These are phyloP conservation scores for Temnothorax unifasciatus DNA, from an alignment of 2,888 invertebrate genomes.

Conservation along the genomic window DNA sequence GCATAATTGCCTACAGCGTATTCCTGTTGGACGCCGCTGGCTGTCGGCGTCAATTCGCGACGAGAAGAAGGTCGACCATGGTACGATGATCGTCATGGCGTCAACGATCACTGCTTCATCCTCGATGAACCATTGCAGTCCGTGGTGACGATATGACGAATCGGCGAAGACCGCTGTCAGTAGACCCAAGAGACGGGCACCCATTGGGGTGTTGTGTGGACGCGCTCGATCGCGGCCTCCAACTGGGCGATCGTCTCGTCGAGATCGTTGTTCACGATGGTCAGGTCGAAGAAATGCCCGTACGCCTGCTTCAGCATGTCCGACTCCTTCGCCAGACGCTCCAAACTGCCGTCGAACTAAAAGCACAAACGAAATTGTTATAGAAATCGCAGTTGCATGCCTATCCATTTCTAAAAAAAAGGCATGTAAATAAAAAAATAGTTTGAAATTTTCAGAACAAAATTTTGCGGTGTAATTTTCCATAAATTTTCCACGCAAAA, in stretches of 20 bases:
- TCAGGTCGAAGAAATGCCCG: slow-evolving; percentile 99
- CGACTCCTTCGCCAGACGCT: slow-evolving; percentile 97
- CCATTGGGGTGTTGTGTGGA: slow-evolving; percentile 97
- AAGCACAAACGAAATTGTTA: slow-evolving; percentile 64
- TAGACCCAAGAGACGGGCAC: slow-evolving; percentile 99
- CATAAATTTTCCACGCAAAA: neutral
- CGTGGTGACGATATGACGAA: slow-evolving; percentile 79
- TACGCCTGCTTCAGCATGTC: slow-evolving; percentile 98
- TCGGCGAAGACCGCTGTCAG: slow-evolving; percentile 89
- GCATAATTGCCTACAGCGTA: neutral
- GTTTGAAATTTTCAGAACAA: neutral
- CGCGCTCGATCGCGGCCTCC: slow-evolving; percentile 96
- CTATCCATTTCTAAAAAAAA: neutral
- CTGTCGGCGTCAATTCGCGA: slow-evolving; percentile 2
- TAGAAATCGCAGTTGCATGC: neutral
- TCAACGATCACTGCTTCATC: slow-evolving; percentile 77
- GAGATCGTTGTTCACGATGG: slow-evolving; percentile 99
- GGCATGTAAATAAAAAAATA: neutral
- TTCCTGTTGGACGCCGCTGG: neutral
- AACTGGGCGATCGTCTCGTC: slow-evolving; percentile 98
- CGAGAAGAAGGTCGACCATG: slow-evolving; percentile 4
- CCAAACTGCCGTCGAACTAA: slow-evolving; percentile 99
- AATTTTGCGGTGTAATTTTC: neutral
- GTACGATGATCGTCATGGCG: slow-evolving; percentile 30
- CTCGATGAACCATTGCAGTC: slow-evolving; percentile 84